phyloP scores from a whole-genome alignment of 2,888 invertebrate species.

The Iselma pallidipennis region DNA sequence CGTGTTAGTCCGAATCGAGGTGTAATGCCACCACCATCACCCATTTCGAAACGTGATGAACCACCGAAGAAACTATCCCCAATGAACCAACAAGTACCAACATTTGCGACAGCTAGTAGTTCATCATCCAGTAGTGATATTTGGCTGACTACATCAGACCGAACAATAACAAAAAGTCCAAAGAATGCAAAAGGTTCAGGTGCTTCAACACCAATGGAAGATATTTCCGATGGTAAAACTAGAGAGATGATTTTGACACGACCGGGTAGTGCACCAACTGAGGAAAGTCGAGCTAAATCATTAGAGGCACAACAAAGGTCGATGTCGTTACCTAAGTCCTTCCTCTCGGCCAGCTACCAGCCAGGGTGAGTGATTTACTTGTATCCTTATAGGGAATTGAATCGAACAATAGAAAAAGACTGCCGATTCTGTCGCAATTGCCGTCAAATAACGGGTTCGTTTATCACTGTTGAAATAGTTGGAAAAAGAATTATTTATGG shows the following conservation, averaged over 20 bases:
- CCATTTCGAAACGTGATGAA: background rate
- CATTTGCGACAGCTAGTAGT: slow-evolving; percentile 28
- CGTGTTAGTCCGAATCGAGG: slow-evolving; percentile 13
- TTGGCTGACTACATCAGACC: slow-evolving; percentile 60
- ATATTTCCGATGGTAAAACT: slow-evolving; percentile 44
- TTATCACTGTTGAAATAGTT: no score
- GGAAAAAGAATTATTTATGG: no score
- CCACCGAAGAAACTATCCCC: slow-evolving; percentile 24
- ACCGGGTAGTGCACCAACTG: slow-evolving; percentile 61
- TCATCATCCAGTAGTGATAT: slow-evolving; percentile 62
- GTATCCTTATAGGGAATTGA: no score
- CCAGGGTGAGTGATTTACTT: slow-evolving; percentile 35
- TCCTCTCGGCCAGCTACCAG: slow-evolving; percentile 53
- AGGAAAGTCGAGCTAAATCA: slow-evolving; percentile 38
- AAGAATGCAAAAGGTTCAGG: slow-evolving; percentile 58
- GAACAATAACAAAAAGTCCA: slow-evolving; percentile 57
- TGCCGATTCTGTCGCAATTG: no score
- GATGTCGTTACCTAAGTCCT: slow-evolving; percentile 61
- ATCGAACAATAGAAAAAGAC: no score
- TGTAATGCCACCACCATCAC: slow-evolving; percentile 1
- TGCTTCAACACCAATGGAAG: slow-evolving; percentile 59
- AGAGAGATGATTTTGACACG: slow-evolving; percentile 56
- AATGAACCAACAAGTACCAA: slow-evolving; percentile 38
- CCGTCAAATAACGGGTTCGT: no score
- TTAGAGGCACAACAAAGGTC: slow-evolving; percentile 57